These are phyloP conservation scores for Melipona quadrifasciata DNA, from an alignment of 1,140 invertebrate species.

Conservation along the genomic window DNA sequence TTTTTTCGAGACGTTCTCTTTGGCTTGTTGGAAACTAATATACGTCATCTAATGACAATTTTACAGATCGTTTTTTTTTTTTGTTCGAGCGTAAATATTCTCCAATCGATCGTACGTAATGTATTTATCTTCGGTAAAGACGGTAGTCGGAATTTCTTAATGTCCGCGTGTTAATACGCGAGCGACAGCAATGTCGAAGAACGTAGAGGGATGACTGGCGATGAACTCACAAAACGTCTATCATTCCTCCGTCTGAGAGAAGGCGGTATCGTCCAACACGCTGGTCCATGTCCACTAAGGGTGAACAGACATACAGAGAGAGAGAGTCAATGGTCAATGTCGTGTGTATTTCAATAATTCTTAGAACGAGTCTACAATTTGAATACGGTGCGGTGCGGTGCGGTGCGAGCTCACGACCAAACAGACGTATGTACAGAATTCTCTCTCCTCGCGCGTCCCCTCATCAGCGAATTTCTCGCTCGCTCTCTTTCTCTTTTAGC, in stretches of 20 bases:
- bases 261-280: conserved; percentile 82
- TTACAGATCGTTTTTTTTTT: not conserved
- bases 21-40: conserved; percentile 1
- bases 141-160: conserved; percentile 1
- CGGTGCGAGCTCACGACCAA: not conserved
- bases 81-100: not conserved
- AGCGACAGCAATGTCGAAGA: conserved; percentile 68
- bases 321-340: conserved; percentile 72
- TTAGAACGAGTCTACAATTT: conserved; percentile 32
- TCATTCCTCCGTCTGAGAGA: conserved; percentile 82
- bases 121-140: conserved; percentile 1
- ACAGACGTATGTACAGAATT: not conserved
- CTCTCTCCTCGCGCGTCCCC: not conserved
- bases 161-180: conserved; percentile 15
- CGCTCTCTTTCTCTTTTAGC: not conserved
- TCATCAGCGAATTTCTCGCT: not conserved
- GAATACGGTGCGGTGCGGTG: conserved; percentile 5
- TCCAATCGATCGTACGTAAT: not conserved
- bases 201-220: conserved; percentile 73
- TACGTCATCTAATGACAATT: not conserved
- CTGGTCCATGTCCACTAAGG: conserved; percentile 82
- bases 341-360: not conserved
- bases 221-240: conserved; percentile 81
- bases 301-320: conserved; percentile 79
- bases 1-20: not conserved